Conservation (phyloP, 2,113 vertebrate species). For the Tinamus guttatus region DNA sequence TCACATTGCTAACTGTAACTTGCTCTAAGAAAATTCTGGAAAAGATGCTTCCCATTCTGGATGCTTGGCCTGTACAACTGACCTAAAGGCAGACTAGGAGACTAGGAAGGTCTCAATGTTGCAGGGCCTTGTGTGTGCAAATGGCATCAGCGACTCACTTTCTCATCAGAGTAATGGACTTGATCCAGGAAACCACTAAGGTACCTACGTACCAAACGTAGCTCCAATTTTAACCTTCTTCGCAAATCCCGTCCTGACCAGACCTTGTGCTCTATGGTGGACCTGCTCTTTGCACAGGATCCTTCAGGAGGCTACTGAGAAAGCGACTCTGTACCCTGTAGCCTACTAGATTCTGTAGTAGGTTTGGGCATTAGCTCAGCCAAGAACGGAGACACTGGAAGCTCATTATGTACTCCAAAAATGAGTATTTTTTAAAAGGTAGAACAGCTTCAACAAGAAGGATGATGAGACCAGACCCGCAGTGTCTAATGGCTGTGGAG, state of each 20-base stretch:
- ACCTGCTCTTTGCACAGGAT: neutral
- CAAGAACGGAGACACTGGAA: neutral
- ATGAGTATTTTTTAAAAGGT: neutral
- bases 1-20: neutral
- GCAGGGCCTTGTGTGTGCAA: neutral
- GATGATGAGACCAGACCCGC: neutral
- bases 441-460: neutral
- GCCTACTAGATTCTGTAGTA: neutral
- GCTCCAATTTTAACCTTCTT: neutral
- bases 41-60: constrained; percentile 3
- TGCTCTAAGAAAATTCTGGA: neutral
- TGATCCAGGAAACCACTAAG: neutral
- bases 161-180: neutral
- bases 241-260: neutral
- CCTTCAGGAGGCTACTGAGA: no score
- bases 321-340: neutral
- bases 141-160: neutral
- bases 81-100: neutral
- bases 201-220: neutral
- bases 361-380: neutral
- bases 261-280: neutral
- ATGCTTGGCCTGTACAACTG: neutral
- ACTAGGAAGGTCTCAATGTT: neutral
- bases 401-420: neutral
- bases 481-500: neutral